Conservation (phyloP, 2,797 vertebrate species). For the Gorsachius magnificus region DNA sequence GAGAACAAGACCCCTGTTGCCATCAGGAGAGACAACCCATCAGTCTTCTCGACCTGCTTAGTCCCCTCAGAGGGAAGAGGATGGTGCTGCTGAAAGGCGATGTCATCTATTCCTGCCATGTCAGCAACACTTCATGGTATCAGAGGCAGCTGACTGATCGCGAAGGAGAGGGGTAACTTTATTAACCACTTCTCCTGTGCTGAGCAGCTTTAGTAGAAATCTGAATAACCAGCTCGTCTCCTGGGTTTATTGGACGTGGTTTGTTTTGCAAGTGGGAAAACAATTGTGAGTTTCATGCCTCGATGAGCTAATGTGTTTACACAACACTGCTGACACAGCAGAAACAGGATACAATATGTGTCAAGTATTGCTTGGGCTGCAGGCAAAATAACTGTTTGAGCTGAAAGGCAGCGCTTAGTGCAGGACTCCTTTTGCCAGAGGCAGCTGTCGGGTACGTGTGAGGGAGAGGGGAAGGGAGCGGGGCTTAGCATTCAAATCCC, state of each 20-base stretch:
- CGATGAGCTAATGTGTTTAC: conserved; percentile 25
- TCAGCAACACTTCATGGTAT: conserved; percentile 8
- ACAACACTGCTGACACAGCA: conserved; percentile 30
- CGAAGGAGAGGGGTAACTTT: conserved; percentile 32
- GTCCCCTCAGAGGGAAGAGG: background rate
- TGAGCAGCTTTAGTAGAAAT: conserved; percentile 9
- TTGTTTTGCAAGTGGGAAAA: conserved; percentile 31
- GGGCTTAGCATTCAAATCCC: background rate
- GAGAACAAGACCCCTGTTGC: background rate
- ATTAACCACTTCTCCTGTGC: conserved; percentile 26
- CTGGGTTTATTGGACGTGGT: background rate
- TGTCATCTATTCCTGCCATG: conserved; percentile 28
- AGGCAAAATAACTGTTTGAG: conserved; percentile 16
- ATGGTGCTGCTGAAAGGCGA: conserved; percentile 14
- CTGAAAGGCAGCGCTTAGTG: conserved; percentile 16
- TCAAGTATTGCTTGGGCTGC: conserved; percentile 47
- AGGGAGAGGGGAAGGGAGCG: background rate
- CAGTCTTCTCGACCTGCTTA: background rate
- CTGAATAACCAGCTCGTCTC: background rate
- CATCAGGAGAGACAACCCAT: background rate
- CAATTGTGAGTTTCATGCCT: background rate
- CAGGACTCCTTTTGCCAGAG: background rate
- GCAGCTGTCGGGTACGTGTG: background rate
- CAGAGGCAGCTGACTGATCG: background rate
- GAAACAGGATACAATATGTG: conserved; percentile 9